phyloP scores from a whole-genome alignment of 2,888 invertebrate species.

The Lingula anatina region DNA sequence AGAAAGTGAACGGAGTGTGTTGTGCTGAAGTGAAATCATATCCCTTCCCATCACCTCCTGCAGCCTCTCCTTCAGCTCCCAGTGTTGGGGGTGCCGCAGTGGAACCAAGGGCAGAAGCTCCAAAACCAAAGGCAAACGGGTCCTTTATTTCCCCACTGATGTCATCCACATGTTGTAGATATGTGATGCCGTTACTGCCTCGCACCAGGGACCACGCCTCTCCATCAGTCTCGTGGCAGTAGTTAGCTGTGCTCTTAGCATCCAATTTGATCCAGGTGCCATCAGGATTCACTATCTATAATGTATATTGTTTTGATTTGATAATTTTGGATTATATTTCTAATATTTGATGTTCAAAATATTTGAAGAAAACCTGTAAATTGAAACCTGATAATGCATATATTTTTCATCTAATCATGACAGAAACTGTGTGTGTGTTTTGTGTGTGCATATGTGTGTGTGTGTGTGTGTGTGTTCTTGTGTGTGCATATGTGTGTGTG shows the following conservation, averaged over 20 bases:
- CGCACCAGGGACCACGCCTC: slow-evolving; percentile 71
- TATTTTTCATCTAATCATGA: neutral
- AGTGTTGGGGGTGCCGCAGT: slow-evolving; percentile 17
- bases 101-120: slow-evolving; percentile 12
- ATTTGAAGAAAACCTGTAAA: neutral
- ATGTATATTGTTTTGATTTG: no score
- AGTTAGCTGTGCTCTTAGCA: slow-evolving; percentile 64
- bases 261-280: slow-evolving; percentile 91
- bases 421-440: no score
- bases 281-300: slow-evolving; percentile 83
- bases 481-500: no score
- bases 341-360: no score
- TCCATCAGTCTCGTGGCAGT: slow-evolving; percentile 64
- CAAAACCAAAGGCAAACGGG: neutral
- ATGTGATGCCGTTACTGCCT: slow-evolving; percentile 62
- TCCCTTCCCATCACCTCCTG: slow-evolving; percentile 53
- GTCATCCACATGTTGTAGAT: slow-evolving; percentile 60
- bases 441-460: no score
- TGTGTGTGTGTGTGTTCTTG: no score
- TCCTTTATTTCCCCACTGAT: no score
- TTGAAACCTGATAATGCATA: neutral
- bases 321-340: neutral
- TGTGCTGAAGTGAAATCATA: slow-evolving; percentile 58
- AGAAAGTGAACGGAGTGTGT: slow-evolving; percentile 16
- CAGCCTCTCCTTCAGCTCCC: slow-evolving; percentile 32